Evolutionary conservation across 2,113 vertebrate species (phyloP), one percentile per base, ranked within the genome.

Genomic region (Phalacrocorax pelagicus): DNA sequence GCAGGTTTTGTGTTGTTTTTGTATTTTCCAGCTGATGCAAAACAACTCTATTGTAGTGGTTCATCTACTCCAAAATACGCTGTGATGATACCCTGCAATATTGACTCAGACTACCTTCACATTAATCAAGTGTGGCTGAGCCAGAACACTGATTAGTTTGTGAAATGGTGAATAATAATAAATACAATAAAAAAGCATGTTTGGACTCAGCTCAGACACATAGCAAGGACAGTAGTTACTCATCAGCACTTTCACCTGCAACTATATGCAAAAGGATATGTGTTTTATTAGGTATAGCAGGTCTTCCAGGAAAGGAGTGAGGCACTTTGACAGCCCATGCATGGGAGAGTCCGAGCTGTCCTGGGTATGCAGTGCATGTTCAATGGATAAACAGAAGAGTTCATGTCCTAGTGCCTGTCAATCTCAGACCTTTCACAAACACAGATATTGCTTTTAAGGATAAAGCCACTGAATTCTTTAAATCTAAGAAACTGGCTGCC

Each of bases 281-380:
- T 15, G 27, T 26, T 91, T 75, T 57, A 62, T 57, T 22, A n/a
- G 20, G 13, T n/a, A 17, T 5, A 47, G 18, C 14, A 29, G 46
- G n/a, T 47, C 44, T 49, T 63, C 27, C 18, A 74, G 62, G 59
- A 27, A 42, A 58, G 30, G n/a, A 51, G 12, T 3, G 34, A 69
- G n/a, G 44, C 7, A 54, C 55, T 11, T 34, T 52, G 46, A 24
- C 61, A 71, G 61, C 11, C 40, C 0, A 0, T 5, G 14, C 51
- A 26, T 5, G 23, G 47, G 24, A 13, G 32, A 52, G n/a, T 17
- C 49, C 7, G 34, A 59, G 42, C n/a, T 27, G n/a, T 5, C 40
- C 34, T 3, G 1, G 38, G 11, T 36, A 51, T 16, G 34, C 47
- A 30, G 11, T 3, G 27, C 32, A 4, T 1, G 1, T 19, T 11